Base-by-base conservation (phyloP, 2,113 vertebrate species). In the Trichechus manatus region DNA sequence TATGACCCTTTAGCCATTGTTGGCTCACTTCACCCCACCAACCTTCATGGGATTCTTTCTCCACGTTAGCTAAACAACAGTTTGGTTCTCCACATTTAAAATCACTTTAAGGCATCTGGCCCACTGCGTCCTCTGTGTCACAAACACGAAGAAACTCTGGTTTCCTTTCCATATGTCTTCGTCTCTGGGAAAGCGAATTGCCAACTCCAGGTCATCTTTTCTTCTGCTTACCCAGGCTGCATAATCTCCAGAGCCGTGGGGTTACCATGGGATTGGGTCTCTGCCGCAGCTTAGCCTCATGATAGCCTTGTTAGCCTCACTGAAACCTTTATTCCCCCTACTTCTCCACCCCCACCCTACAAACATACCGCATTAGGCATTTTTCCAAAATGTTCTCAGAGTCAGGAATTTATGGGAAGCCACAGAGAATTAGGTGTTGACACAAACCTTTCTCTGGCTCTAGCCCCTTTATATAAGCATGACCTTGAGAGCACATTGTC, bases 391-490 rank as follows among this genome's bases (percentile, higher is more conserved):
- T 22, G 5, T 79, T 75, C 79, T 91, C 80, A 20, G 64, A 84
- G 74, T 86, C 83, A 80, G 91, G 70, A 96, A 83, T 87, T 79
- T 66, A 83, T 33, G 59, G 75, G 91, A 94, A 94, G 81, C 85
- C 92, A 84, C 61, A 29, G 81, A 56, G 9, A 89, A 82, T 47
- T 56, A 59, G 66, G 44, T 33, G 33, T 33, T 59, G 72, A 63
- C 86, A 93, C 42, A 20, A 36, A 25, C n/a, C 33, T 47, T 85
- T 92, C 86, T 91, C 94, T 90, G 79, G n/a, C 86, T 87, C 25
- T 72, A 47, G 63, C 87, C 27, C 85, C 39, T 91, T 50, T 87
- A 56, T 87, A 56, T 77, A 22, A 47, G 72, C 61, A 25, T 84
- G 64, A 80, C 50, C 70, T 94, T 56, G 19, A 87, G 68, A 94